Conservation (phyloP, 2,888 invertebrate species). For the Cylindroiulus punctatus region DNA sequence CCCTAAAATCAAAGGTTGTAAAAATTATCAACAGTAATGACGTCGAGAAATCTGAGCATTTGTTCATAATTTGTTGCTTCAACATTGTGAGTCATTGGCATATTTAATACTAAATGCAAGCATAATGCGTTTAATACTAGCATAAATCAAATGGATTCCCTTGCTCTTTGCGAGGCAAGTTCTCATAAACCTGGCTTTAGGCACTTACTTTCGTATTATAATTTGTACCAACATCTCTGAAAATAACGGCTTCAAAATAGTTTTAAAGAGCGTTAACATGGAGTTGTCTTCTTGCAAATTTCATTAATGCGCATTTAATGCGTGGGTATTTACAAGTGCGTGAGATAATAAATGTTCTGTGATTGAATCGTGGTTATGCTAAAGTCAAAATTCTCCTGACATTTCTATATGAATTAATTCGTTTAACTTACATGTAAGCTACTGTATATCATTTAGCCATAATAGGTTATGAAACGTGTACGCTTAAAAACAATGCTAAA, state of each 20-base stretch:
- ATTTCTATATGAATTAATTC: too few species aligned
- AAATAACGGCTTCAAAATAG: background rate
- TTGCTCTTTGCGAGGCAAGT: background rate
- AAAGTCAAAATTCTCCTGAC: too few species aligned
- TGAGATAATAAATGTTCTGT: too few species aligned
- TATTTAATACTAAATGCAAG: background rate
- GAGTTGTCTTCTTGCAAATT: background rate
- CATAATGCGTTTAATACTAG: conserved; percentile 12
- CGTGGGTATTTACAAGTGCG: background rate
- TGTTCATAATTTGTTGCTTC: background rate
- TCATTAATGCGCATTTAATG: background rate
- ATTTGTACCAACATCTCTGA: background rate
- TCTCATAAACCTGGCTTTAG: conserved; percentile 15
- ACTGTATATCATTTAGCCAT: too few species aligned
- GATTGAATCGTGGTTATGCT: too few species aligned
- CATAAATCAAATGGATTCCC: conserved; percentile 24
- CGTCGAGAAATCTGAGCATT: background rate
- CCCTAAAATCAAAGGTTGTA: background rate
- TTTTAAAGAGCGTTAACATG: conserved; percentile 2
- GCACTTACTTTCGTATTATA: background rate
- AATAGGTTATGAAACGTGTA: too few species aligned
- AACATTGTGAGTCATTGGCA: background rate
- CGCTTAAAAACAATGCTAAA: too few species aligned
- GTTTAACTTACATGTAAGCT: too few species aligned
- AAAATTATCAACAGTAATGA: conserved; percentile 15